These are phyloP conservation scores for Meiosimyza platycephala DNA, from an alignment of 2,888 invertebrate species.

Conservation along the genomic window DNA sequence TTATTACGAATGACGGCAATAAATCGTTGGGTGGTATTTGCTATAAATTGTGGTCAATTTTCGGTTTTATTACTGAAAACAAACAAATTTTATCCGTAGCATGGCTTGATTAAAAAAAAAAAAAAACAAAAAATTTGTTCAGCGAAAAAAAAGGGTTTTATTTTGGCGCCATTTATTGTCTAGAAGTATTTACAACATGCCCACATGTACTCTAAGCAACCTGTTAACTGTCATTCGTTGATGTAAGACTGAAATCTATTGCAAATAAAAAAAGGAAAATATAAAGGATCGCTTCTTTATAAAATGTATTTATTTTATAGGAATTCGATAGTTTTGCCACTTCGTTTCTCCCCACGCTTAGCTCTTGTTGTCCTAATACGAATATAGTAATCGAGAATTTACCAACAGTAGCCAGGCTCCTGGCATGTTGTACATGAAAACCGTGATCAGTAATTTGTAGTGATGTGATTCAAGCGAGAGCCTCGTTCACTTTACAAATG, in stretches of 20 bases:
- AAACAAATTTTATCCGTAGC: too few relatives aligned
- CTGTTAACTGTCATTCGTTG: conserved; percentile 15
- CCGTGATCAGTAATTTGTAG: conserved; percentile 68
- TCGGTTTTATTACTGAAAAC: too few relatives aligned
- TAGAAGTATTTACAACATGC: background rate
- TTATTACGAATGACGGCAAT: background rate
- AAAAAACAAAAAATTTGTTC: too few relatives aligned
- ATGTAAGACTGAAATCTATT: background rate
- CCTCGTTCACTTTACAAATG: background rate
- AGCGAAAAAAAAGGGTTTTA: background rate
- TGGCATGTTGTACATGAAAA: conserved; percentile 67
- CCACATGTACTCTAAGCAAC: background rate
- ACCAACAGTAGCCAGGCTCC: conserved; percentile 30
- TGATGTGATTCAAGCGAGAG: background rate
- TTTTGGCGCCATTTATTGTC: background rate
- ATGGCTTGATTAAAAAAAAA: too few relatives aligned
- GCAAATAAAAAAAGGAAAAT: background rate
- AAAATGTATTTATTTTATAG: conserved; percentile 14
- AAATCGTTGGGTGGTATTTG: too few relatives aligned
- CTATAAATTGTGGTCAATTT: too few relatives aligned
- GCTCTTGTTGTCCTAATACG: too few relatives aligned
- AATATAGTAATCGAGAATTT: background rate
- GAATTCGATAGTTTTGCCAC: conserved; percentile 20
- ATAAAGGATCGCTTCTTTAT: background rate
- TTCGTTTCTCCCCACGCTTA: background rate